Evolutionary conservation across 2,113 vertebrate species (phyloP).

Genomic region (Capreolus pygargus): DNA sequence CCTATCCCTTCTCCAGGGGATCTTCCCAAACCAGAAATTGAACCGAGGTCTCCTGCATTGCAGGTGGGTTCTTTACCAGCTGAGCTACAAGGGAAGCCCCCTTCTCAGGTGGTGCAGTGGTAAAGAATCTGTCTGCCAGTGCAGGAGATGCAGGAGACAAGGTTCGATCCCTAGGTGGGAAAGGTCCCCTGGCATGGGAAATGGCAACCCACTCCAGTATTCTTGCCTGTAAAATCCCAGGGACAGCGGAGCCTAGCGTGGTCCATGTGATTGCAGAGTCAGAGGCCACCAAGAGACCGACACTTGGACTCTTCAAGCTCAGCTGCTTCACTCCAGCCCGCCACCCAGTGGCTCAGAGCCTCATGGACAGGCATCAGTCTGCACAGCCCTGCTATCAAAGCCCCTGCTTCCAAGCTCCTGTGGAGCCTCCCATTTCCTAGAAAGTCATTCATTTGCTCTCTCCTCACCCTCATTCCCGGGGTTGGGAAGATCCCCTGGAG

Average conservation of each 20-base stretch:
- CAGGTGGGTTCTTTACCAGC: not conserved
- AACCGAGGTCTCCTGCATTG: not conserved
- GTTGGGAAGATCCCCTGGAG: not conserved
- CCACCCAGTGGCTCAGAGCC: accelerated
- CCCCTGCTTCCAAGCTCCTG: too few relatives aligned
- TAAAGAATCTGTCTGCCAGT: not conserved
- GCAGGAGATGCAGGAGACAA: not conserved
- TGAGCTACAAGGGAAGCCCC: not conserved
- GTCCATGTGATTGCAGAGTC: not conserved
- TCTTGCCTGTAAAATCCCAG: not conserved
- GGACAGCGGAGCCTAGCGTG: not conserved
- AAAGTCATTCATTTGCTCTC: not conserved
- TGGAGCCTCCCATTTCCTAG: not conserved
- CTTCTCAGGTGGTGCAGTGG: not conserved
- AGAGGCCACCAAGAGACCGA: accelerated
- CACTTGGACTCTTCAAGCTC: not conserved
- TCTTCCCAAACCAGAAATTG: not conserved
- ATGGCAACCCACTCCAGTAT: not conserved
- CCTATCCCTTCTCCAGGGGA: not conserved
- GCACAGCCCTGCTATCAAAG: accelerated
- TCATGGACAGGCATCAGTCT: accelerated
- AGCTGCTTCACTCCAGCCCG: not conserved
- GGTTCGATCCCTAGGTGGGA: not conserved
- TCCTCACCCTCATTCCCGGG: not conserved
- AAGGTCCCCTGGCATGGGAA: not conserved